Evolutionary conservation across 2,888 invertebrate genomes (phyloP), one percentile per base, ranked within the genome.

Genomic region (Selenia dentaria): DNA sequence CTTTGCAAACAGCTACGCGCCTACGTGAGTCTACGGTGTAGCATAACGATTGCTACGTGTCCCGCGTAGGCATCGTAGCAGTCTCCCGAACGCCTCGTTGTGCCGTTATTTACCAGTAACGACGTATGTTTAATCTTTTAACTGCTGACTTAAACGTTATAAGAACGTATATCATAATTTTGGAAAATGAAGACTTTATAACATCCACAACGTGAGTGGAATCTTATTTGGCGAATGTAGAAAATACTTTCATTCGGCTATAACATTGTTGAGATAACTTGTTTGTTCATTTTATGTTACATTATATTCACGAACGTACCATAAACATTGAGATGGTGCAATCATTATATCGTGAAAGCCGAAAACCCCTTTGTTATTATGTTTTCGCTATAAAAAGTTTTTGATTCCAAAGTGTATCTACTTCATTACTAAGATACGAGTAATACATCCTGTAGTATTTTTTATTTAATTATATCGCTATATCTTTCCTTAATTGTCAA

Each of bases 151-250:
- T 51, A 42, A 32, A 27, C 31, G 35, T 39, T 45, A 34, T 28
- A 37, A 34, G 32, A 35, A 47, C 44, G 51, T 65, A 39, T 57
- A 51, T 65, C 59, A 60, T 65, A 54, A 56, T 64, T 60, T 52
- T 53, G 57, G 46, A 54, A 43, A 44, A 26, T 54, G 51, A 57
- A 49, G 37, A 52, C 39, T 57, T 57, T 61, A 56, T 63, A 53
- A 51, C 54, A 26, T 47, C 26, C 29, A 25, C 42, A 43, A 54
- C 65, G 67, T 62, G 63, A 25, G 41, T 40, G 14, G 52, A 38
- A 40, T 53, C 2, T 9, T 1, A 8, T 34, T 13, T 2, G 13
- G 28, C 14, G 8, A n/a, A 28, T 29, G 22, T 2, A 22, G 22
- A 6, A 22, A 22, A 8, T 22, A 2, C 2, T 22, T 8, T 22